phyloP scores from a whole-genome alignment of 2,113 vertebrate genomes.

The Periophthalmodon schlosseri region DNA sequence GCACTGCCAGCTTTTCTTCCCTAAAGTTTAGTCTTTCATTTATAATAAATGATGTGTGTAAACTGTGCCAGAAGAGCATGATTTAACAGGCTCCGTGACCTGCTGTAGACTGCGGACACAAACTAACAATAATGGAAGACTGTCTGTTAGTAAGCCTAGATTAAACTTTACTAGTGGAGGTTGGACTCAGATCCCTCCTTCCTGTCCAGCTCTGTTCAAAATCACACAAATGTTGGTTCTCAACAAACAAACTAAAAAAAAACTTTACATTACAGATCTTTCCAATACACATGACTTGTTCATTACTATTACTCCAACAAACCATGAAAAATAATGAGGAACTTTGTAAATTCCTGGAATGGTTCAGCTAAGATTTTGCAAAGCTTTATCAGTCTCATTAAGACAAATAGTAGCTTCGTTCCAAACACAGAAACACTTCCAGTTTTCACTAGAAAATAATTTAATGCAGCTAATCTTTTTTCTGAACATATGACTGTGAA shows the following conservation, averaged over 20 bases:
- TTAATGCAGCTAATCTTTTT: background rate
- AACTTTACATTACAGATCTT: background rate
- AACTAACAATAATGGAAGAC: conserved; percentile 34
- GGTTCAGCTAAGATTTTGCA: background rate
- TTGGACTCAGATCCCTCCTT: conserved; percentile 16
- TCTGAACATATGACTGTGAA: background rate
- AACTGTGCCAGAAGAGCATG: conserved; percentile 75
- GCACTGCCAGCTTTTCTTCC: conserved; percentile 49
- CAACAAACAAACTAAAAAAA: background rate
- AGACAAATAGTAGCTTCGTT: background rate
- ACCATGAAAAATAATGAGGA: background rate
- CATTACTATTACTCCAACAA: background rate
- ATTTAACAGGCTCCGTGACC: conserved; percentile 63
- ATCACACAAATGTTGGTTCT: background rate
- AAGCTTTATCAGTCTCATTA: conserved; percentile 1
- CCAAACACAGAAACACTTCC: background rate
- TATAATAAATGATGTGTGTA: conserved; percentile 74
- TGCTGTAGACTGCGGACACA: conserved; percentile 55
- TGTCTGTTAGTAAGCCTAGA: background rate
- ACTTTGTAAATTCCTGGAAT: background rate
- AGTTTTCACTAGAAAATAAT: background rate
- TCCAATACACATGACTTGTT: background rate
- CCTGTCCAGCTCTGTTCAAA: background rate
- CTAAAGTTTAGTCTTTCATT: conserved; percentile 55
- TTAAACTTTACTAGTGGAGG: background rate